Evolutionary conservation across 2,888 invertebrate genomes (phyloP), one percentile per base, ranked within the genome.

Genomic region (Neria commutata): DNA sequence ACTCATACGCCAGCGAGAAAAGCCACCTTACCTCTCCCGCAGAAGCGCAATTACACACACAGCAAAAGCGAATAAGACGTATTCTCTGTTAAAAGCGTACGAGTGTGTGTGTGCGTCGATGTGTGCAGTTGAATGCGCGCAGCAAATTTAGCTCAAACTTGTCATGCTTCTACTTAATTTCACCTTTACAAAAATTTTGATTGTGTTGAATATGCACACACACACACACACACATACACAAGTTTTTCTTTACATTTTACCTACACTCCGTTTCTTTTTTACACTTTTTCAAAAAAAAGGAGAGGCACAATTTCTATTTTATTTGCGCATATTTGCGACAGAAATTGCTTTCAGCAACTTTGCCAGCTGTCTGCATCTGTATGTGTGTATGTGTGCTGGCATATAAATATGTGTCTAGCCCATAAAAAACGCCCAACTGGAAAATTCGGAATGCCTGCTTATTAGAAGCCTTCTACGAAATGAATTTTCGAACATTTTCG

Each of bases 301-400:
- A 37, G 37, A 6, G n/a, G n/a, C n/a, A n/a, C n/a, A 10, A 11
- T 48, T 47, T 34, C 24, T 55, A 48, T 55, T 55, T 56, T 56
- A 58, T 64, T 64, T 60, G 54, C 56, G 46, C 57, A 62, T 57
- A 62, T 60, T 63, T 63, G 60, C 56, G 55, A 56, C 54, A 24
- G 45, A 62, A 60, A 59, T 63, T 60, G 59, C 57, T 50, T 56
- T 42, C 29, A 25, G 19, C 45, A 42, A 21, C 21, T 50, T 17
- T 50, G 48, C 11, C 5, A 29, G 29, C 29, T 29, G 11, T 5
- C 3, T 24, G 52, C 50, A 34, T 50, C 14, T 40, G 26, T 33
- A 55, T 46, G 48, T 53, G 42, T 45, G 33, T 11, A 10, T 51
- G 48, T 14, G 25, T 23, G 17, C 17, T 26, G 16, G 45, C 14